Evolutionary conservation across 2,888 invertebrate genomes (phyloP), one percentile per base, ranked within the genome.

Genomic region (Dugesia japonica): DNA sequence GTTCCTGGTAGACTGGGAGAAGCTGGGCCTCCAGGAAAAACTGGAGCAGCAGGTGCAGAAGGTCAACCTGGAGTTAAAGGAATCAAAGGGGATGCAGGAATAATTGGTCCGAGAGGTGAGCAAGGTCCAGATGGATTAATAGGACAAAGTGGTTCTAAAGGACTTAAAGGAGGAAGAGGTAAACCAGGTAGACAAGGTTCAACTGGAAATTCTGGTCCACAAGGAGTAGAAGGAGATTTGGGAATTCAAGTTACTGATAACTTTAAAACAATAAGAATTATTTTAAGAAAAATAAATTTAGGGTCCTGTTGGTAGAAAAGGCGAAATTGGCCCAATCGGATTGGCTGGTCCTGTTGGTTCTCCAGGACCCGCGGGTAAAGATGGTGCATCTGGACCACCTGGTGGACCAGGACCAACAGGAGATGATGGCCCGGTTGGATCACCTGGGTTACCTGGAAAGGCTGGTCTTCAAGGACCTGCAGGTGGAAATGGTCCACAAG

Each of bases 131-230:
- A 76, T 20, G 77, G 77, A 20, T 17, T 9, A 1, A 38, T 28
- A 7, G 77, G 77, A 23, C 76, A 77, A 20, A 26, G 28, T 17
- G 77, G 77, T 17, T 15, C 27, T n/a, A 27, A 27, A 23, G 77
- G 75, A 7, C 28, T 71, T 20, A 77, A 71, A 33, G 74, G 76
- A 4, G 23, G 28, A 27, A 31, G 42, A 28, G 76, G 76, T 28
- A 28, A 26, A 26, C 26, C 42, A 23, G 76, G 76, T 15, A 28
- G 28, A 26, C 73, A 76, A 42, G 76, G 76, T 28, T 38, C 28
- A 76, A 77, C 78, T 9, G 78, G n/a, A 42, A 77, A 42, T 78
- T 75, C 26, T 26, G 80, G 80, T 13, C 17, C 71, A 9, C 72
- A 75, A 15, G 76, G 76, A 23, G 27, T 74, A 15, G 73, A 33